A percentile compares a stretch with the other conserved stretches of the same genome.
Conservation (phyloP, 2,113 vertebrate genomes). For the Cephalopholis sonnerati region DNA sequence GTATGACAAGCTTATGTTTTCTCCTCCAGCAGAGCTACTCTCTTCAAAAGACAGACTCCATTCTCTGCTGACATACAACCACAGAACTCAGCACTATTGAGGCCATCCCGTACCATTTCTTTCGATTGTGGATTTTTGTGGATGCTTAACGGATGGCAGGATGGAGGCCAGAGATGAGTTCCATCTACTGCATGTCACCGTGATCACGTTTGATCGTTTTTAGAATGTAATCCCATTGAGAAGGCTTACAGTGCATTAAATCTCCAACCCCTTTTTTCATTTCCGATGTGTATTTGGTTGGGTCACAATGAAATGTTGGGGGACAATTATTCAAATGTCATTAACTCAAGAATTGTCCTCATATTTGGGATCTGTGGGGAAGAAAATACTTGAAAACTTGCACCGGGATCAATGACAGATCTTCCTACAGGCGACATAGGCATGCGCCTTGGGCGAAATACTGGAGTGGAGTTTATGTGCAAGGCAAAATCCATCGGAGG, state of each 20-base stretch:
- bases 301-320: slow-evolving; percentile 42
- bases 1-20: slow-evolving; percentile 77
- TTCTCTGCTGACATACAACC: slow-evolving; percentile 48
- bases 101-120: slow-evolving; percentile 8
- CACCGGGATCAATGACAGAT: not conserved
- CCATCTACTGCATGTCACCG: slow-evolving; percentile 57
- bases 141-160: slow-evolving; percentile 32
- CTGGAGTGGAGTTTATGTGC: too few species aligned
- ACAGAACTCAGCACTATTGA: slow-evolving; percentile 24
- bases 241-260: slow-evolving; percentile 69
- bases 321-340: slow-evolving; percentile 54
- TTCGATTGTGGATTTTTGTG: slow-evolving; percentile 40
- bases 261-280: slow-evolving; percentile 64
- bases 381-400: not conserved
- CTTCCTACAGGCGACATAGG: too few species aligned
- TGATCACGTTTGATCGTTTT: slow-evolving; percentile 72
- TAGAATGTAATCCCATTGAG: slow-evolving; percentile 74
- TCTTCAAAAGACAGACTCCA: slow-evolving; percentile 54
- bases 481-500: too few species aligned
- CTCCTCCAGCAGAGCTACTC: slow-evolving; percentile 68
- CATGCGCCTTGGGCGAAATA: too few species aligned
- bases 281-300: slow-evolving; percentile 52
- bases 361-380: not conserved
- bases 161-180: slow-evolving; percentile 53
- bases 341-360: slow-evolving; percentile 44